These are phyloP conservation scores for Pseudomyrmex gracilis DNA, from an alignment of 1,140 invertebrate genomes.

Conservation along the genomic window DNA sequence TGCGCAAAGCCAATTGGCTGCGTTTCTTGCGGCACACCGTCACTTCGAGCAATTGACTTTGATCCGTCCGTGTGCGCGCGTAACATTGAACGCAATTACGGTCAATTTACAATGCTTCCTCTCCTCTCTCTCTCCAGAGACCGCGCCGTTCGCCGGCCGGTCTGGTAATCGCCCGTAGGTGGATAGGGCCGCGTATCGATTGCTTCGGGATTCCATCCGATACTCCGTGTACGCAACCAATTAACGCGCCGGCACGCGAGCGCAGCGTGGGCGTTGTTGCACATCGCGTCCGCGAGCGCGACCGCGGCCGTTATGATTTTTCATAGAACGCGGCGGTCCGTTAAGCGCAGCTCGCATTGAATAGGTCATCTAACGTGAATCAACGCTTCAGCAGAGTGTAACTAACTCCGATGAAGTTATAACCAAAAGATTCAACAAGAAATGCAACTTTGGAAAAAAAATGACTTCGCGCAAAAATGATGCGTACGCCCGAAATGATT, in stretches of 20 bases:
- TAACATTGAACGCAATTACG: constrained; percentile 84
- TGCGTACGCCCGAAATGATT: not conserved
- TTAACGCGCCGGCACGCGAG: constrained; percentile 54
- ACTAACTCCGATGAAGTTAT: constrained; percentile 15
- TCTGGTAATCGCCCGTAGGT: constrained; percentile 68
- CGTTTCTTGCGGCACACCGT: constrained; percentile 71
- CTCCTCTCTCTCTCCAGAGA: constrained; percentile 35
- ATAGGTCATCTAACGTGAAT: constrained; percentile 38
- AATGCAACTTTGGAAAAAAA: not conserved
- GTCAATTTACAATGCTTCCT: constrained; percentile 81
- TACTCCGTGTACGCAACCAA: constrained; percentile 52
- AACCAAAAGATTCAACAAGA: constrained; percentile 11
- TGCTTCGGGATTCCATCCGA: constrained; percentile 52
- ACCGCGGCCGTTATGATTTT: constrained; percentile 55
- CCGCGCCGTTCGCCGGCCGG: constrained; percentile 31
- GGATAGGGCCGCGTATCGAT: constrained; percentile 57
- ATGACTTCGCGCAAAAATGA: not conserved
- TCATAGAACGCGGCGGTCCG: constrained; percentile 26
- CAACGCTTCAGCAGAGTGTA: constrained; percentile 27
- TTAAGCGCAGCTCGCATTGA: constrained; percentile 25
- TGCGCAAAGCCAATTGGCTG: constrained; percentile 75
- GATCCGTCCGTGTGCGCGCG: constrained; percentile 82
- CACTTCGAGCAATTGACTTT: constrained; percentile 81
- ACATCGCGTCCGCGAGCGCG: not conserved
- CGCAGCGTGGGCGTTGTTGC: not conserved